A percentile compares a stretch with the other conserved stretches of the same genome.
phyloP scores from a whole-genome alignment of 2,113 vertebrate genomes.

The Erinaceus europaeus region DNA sequence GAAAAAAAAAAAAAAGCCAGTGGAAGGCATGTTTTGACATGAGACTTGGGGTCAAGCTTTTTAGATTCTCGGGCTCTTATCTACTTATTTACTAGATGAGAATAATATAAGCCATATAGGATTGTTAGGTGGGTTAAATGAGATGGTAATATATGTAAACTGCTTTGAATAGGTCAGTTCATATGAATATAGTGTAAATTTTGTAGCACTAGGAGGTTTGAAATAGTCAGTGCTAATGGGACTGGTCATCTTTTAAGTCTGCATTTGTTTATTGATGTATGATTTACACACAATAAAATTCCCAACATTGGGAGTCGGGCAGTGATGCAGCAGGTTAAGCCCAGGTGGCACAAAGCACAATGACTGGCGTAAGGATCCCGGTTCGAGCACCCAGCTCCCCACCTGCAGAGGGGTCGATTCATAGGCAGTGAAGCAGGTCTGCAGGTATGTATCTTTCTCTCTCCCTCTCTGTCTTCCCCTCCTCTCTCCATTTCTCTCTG shows the following conservation, averaged over 20 bases:
- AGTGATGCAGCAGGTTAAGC: too few relatives aligned
- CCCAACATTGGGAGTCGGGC: neutral
- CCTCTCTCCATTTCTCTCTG: too few relatives aligned
- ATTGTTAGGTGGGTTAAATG: neutral
- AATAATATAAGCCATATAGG: neutral
- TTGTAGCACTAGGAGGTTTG: neutral
- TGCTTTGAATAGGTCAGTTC: neutral
- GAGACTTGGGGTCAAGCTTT: neutral
- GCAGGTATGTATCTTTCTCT: too few relatives aligned
- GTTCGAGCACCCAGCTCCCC: too few relatives aligned
- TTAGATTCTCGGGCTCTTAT: neutral
- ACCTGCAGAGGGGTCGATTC: too few relatives aligned
- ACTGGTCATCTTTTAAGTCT: neutral
- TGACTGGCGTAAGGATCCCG: too few relatives aligned
- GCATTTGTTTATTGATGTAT: neutral
- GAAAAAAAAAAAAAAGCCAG: too few relatives aligned
- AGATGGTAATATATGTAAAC: neutral
- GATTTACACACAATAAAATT: neutral
- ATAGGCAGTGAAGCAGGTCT: too few relatives aligned
- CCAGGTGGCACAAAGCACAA: too few relatives aligned
- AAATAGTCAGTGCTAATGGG: neutral
- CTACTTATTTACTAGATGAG: neutral
- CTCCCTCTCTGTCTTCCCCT: too few relatives aligned
- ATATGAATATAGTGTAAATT: neutral
- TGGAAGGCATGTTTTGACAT: neutral